Evolutionary conservation across 2,888 invertebrate species (phyloP).

Genomic region (Scrobipalpa atriplicella): DNA sequence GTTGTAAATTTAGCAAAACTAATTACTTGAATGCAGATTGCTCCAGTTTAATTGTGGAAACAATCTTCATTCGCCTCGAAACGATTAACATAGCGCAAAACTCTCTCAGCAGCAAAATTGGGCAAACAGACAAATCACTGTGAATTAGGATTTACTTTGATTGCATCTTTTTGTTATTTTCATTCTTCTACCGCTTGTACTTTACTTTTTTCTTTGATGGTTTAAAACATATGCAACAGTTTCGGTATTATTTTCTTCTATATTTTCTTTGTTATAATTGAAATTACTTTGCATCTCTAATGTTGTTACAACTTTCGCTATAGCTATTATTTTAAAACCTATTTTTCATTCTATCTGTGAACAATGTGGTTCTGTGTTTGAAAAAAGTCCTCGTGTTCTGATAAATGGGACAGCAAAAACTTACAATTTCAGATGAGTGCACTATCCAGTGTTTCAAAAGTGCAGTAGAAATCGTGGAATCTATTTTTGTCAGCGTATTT

Average conservation of each 20-base stretch:
- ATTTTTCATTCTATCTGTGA: neutral
- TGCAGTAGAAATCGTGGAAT: constrained; percentile 56
- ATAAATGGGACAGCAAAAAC: constrained; percentile 58
- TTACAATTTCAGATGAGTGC: constrained; percentile 67
- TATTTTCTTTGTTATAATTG: neutral
- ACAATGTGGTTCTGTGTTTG: neutral
- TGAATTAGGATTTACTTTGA: constrained; percentile 10
- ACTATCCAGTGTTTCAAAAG: constrained; percentile 49
- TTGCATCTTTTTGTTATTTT: neutral
- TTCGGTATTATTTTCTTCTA: neutral
- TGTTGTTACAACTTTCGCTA: neutral
- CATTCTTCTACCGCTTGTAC: neutral
- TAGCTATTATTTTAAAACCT: neutral
- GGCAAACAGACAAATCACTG: constrained; percentile 15
- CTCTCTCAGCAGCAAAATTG: constrained; percentile 10
- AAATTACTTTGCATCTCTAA: neutral
- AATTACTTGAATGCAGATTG: constrained; percentile 41
- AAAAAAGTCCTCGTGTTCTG: constrained; percentile 39
- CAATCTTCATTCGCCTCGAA: constrained; percentile 2
- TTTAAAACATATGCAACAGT: neutral
- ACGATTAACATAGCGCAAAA: constrained; percentile 14
- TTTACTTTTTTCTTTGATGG: neutral
- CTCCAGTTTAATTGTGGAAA: constrained; percentile 52
- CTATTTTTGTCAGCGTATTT: constrained; percentile 45
- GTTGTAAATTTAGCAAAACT: constrained; percentile 52